Base-by-base conservation (phyloP, 2,888 invertebrate species). In the Leucophora obtusa region DNA sequence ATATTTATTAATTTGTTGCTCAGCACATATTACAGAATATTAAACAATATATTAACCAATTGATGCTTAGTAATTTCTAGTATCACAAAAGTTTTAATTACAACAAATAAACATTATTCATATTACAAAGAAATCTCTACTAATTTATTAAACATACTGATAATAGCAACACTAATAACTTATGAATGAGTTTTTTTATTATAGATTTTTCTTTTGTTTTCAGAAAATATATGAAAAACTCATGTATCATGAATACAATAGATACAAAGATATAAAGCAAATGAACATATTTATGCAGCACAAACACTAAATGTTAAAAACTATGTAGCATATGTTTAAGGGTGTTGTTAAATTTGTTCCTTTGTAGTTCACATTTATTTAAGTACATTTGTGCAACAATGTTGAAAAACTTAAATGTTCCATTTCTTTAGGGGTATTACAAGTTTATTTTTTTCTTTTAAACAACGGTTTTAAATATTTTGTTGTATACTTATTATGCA, bases 381-480 rank as follows among this genome's bases (percentile, higher is more conserved):
- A 24, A 58, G 17, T 11, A 43, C 6, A 17, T 10, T 15, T 18
- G 9, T n/a, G 17, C 17, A 17, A 0, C 10, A 33, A 51, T 60
- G 47, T 43, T 38, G 38, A 21, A n/a, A 3, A 50, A n/a, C 70
- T 18, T 0, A 58, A 71, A 70, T 63, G 53, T 15, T 62, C 38
- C 38, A 77, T 71, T 71, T 78, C 58, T 75, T 24, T 33, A 50
- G 58, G 63, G 71, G 58, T 18, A 66, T 74, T 66, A 51, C 2
- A n/a, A 63, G n/a, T n/a, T n/a, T n/a, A n/a, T n/a, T n/a, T n/a
- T n/a, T 9, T 58, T 66, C n/a, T 14, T 43, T 54, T 54, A n/a
- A 60, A 21, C 14, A 66, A 6, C 18, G 51, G 28, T 28, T 7
- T 11, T 35, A 18, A n/a, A n/a, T n/a, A n/a, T n/a, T n/a, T n/a